Evolutionary conservation across 2,113 vertebrate genomes (phyloP).

Genomic region (Ceuthmochares aereus): DNA sequence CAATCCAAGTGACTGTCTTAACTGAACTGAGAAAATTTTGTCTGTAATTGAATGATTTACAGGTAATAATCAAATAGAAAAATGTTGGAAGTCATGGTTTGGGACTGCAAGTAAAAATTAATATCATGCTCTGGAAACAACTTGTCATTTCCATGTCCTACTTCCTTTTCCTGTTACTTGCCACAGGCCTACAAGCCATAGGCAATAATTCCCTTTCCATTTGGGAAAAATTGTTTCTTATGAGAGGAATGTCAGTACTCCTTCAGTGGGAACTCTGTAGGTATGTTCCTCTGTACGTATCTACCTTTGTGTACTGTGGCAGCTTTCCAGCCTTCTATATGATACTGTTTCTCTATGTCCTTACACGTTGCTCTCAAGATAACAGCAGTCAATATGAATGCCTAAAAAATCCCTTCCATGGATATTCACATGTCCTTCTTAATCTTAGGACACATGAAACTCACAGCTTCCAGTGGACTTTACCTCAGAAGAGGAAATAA

Average conservation of each 20-base stretch:
- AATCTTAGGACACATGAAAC: neutral
- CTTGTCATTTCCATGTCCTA: neutral
- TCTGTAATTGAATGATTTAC: neutral
- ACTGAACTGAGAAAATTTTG: neutral
- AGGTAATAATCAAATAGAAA: neutral
- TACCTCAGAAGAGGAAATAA: neutral
- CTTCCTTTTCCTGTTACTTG: neutral
- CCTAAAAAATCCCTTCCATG: neutral
- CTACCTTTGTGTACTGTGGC: neutral
- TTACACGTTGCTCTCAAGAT: neutral
- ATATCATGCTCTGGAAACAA: neutral
- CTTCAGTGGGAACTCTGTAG: neutral
- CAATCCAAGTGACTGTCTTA: neutral
- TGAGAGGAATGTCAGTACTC: neutral
- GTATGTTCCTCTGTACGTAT: neutral
- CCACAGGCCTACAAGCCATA: neutral
- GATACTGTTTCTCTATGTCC: neutral
- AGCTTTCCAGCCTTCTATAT: neutral
- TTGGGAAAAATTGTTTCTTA: neutral
- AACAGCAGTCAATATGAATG: neutral
- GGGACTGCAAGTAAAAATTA: neutral
- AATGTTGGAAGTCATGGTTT: neutral
- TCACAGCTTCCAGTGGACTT: neutral
- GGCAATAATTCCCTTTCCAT: neutral
- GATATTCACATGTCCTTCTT: neutral